Base-by-base conservation (phyloP, 2,113 vertebrate species). In the Atrichornis clamosus region DNA sequence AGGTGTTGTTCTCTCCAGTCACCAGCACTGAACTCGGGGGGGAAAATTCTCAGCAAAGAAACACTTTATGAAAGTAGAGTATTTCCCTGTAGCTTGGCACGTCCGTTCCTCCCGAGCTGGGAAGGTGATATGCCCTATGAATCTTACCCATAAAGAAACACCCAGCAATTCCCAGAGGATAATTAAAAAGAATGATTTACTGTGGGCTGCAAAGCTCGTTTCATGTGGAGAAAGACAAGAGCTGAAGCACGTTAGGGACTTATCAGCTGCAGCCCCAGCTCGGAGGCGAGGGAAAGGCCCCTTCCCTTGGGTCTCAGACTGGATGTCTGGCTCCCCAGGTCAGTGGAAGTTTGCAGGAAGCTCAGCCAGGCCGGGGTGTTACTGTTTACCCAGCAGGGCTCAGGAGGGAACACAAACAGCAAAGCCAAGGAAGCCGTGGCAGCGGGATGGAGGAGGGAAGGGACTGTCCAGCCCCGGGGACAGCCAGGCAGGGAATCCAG, bases 301-400 rank as follows among this genome's bases (percentile, higher is more conserved):
- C 69, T 91, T 88, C 32, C 88, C 76, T 26, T 20, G 1, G 9
- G 5, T 82, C 83, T 58, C 94, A 93, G 91, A 44, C 88, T 60
- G 83, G 9, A n/a, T 70, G 77, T 49, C 64, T 80, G 26, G 56
- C 75, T 95, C n/a, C 20, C 23, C 92, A 84, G 94, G 86, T 37
- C 92, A 67, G 55, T 15, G 86, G 93, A 17, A 80, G 86, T 72
- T 68, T 87, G 90, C 96, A 97, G 97, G 94, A 96, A 94, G 41
- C 96, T 56, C 65, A 4, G 73, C 70, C 89, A 28, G 58, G 56
- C 33, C 44, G 4, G 89, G 90, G 69, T 73, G 84, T 24, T 78
- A 24, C 53, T 72, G 70, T 81, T 90, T 77, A 18, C 32, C 87
- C 91, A 70, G 84, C 79, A 7, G 12, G 1, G 85, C 89, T 42